These are phyloP conservation scores for Julus scandinavius DNA, from an alignment of 2,888 invertebrate genomes.

Conservation along the genomic window DNA sequence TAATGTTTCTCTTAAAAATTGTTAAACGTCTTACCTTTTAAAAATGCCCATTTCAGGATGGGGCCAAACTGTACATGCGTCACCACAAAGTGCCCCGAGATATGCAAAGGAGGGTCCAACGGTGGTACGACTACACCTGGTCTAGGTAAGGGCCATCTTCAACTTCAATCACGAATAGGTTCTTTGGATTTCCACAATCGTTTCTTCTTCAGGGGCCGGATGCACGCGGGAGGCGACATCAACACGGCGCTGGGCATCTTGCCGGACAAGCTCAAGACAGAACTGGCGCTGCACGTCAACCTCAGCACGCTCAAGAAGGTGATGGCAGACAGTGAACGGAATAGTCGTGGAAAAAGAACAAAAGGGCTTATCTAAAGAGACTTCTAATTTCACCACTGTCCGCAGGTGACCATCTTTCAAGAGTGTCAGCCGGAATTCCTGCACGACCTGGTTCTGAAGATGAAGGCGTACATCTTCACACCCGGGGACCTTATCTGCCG, in stretches of 20 bases:
- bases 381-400: background rate
- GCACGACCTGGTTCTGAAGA: slow-evolving; percentile 95
- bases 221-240: slow-evolving; percentile 96
- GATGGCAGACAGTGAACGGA: slow-evolving; percentile 57
- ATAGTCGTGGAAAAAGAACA: no score
- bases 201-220: slow-evolving; percentile 76
- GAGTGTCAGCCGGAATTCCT: slow-evolving; percentile 98
- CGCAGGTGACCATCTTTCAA: slow-evolving; percentile 91
- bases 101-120: slow-evolving; percentile 93
- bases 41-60: slow-evolving; percentile 71
- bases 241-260: slow-evolving; percentile 92
- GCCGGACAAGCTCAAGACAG: slow-evolving; percentile 96
- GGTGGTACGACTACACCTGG: slow-evolving; percentile 99
- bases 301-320: slow-evolving; percentile 94
- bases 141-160: slow-evolving; percentile 71
- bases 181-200: background rate
- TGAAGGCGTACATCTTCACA: slow-evolving; percentile 98
- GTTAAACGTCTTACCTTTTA: background rate
- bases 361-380: background rate
- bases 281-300: slow-evolving; percentile 94
- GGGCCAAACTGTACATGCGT: slow-evolving; percentile 97
- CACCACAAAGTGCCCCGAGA: slow-evolving; percentile 96
- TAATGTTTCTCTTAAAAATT: background rate
- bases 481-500: slow-evolving; percentile 97
- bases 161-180: background rate